Evolutionary conservation across 2,888 invertebrate species (phyloP).

Genomic region (Serrognathus titanus): DNA sequence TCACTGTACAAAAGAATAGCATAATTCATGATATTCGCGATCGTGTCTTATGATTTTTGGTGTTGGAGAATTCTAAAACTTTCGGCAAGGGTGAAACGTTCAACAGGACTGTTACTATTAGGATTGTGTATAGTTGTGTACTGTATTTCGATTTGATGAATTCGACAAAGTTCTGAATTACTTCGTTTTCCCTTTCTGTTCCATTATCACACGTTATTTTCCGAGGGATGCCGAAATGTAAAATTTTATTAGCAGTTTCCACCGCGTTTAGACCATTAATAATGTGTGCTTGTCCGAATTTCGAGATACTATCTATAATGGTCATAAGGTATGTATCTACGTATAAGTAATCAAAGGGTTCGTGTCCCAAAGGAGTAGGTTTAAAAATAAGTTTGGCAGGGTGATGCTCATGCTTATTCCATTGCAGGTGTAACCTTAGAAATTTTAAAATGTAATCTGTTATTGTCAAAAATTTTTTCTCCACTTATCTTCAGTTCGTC

Average conservation of each 20-base stretch:
- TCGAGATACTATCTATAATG: slow-evolving; percentile 26
- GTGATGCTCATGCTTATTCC: slow-evolving; percentile 12
- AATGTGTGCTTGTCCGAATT: slow-evolving; percentile 22
- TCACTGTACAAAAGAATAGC: slow-evolving; percentile 17
- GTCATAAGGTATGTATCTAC: slow-evolving; percentile 21
- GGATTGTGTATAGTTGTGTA: slow-evolving; percentile 21
- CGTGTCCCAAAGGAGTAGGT: slow-evolving; percentile 7
- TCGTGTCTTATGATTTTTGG: slow-evolving; percentile 5
- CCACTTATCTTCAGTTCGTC: neutral
- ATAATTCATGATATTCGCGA: slow-evolving; percentile 6
- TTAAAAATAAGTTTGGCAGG: slow-evolving; percentile 10
- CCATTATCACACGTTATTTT: slow-evolving; percentile 25
- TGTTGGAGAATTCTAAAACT: slow-evolving; percentile 8
- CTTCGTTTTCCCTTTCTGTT: slow-evolving; percentile 21
- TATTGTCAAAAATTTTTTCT: neutral
- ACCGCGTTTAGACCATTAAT: slow-evolving; percentile 12
- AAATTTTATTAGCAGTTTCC: slow-evolving; percentile 20
- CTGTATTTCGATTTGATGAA: slow-evolving; percentile 24
- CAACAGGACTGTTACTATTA: slow-evolving; percentile 21
- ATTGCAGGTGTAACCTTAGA: slow-evolving; percentile 3
- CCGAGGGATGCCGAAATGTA: slow-evolving; percentile 19
- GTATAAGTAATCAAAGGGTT: slow-evolving; percentile 13
- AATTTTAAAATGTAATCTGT: neutral
- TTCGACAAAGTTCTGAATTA: slow-evolving; percentile 19
- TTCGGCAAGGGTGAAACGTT: slow-evolving; percentile 24